A percentile compares a stretch with the other conserved stretches of the same genome.
Conservation (phyloP, 1,140 invertebrate genomes). For the Schlechtendalia chinensis region DNA sequence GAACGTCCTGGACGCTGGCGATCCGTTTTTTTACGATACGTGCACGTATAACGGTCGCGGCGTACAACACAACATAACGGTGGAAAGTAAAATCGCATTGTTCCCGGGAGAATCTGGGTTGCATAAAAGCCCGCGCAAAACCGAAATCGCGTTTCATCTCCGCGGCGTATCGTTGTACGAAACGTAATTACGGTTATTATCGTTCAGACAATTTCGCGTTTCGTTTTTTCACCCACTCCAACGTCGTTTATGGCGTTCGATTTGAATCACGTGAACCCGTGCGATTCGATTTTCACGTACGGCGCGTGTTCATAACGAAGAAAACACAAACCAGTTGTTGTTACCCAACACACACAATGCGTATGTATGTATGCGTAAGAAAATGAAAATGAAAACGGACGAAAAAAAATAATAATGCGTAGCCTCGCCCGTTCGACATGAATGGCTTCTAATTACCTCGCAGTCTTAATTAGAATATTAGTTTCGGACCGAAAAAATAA, state of each 20-base stretch:
- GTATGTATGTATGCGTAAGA: neutral
- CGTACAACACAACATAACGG: neutral
- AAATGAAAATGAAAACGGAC: neutral
- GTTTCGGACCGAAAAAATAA: neutral
- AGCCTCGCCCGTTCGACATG: neutral
- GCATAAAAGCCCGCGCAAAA: slow-evolving; percentile 31
- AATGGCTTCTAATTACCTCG: slow-evolving; percentile 17
- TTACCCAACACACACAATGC: neutral
- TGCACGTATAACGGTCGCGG: neutral
- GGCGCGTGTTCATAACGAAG: neutral
- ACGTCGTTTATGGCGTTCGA: slow-evolving; percentile 18
- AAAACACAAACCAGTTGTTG: slow-evolving; percentile 19
- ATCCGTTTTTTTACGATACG: neutral
- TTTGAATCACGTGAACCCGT: slow-evolving; percentile 43
- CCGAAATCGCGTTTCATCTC: slow-evolving; percentile 14
- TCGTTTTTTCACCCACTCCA: slow-evolving; percentile 25
- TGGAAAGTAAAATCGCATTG: slow-evolving; percentile 37
- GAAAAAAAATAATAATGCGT: neutral
- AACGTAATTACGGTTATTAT: slow-evolving; percentile 26
- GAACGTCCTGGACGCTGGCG: neutral
- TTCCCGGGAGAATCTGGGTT: slow-evolving; percentile 27
- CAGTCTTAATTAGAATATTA: slow-evolving; percentile 35
- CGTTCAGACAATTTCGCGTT: slow-evolving; percentile 33
- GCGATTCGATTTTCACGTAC: slow-evolving; percentile 28
- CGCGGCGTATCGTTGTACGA: too few relatives aligned